Base-by-base conservation (phyloP, 1,140 invertebrate species). In the Cephus cinctus region DNA sequence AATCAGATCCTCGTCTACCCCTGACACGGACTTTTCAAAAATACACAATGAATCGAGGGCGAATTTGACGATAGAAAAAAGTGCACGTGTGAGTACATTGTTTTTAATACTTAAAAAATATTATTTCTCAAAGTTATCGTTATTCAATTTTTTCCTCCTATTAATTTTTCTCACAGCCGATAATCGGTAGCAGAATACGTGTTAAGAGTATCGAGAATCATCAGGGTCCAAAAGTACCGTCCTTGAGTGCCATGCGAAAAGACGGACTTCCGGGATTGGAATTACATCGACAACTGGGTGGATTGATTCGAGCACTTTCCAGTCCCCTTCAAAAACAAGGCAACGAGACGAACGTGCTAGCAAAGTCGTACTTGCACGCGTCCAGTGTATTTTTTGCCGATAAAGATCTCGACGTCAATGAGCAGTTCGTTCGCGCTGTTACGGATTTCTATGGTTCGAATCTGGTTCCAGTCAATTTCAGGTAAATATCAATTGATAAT, bases 251-350 rank as follows among this genome's bases (percentile, higher is more conserved):
- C 2, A 36, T 3, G 15, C 9, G 2, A 11, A 12, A 5, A 14
- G 34, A 36, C 14, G 34, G 34, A 15, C 14, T n/a, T 15, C 34
- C 34, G 9, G 34, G 34, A 15, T 14, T 36, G 34, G 34, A 36
- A 36, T 15, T 36, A 18, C 34, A 36, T 36, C 34, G 34, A 4
- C 34, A 36, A 36, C 34, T 36, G 11, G 34, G 34, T 18, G 19
- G 34, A 8, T 15, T 36, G 11, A 36, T 36, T 8, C 3, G 14
- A 9, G 15, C 14, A 8, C 11, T 36, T 36, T 36, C 34, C 14
- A 12, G 14, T 8, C 3, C 34, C 8, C 34, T 36, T 36, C 34
- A 12, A 2, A 6, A 8, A 36, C 11, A 8, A 15, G 34, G 34
- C 2, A 14, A 11, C 14, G 34, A 15, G 9, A 12, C 3, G 4